Base-by-base conservation (phyloP, 2,797 vertebrate species). In the Phalloptychus januarius region DNA sequence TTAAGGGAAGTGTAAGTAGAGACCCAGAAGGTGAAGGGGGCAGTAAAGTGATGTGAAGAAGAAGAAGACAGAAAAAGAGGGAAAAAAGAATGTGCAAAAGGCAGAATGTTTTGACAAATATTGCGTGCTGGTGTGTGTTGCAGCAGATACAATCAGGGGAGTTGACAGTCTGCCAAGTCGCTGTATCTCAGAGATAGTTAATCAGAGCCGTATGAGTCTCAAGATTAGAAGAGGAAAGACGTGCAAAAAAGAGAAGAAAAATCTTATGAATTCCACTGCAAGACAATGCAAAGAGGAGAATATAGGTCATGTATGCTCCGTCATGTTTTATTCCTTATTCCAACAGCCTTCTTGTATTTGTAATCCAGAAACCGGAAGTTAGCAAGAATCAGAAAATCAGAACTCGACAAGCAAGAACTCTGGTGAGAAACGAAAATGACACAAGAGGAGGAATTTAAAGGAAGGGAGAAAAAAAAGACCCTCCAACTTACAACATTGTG, bases 101-200 rank as follows among this genome's bases (percentile, higher is more conserved):
- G 82, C 79, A 71, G 81, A 87, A 85, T 80, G 83, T 92, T 89
- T 88, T 90, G 90, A 90, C 83, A 91, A 93, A 89, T 88, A 82
- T 84, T 74, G 77, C 82, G 86, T 36, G 83, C 85, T 85, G 48
- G 71, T 87, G 80, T 92, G 79, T 83, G 82, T 87, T 76, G 71
- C 31, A 48, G 67, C 71, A 93, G 93, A 95, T 94, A 85, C 69
- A 81, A 92, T 94, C 94, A 80, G 84, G 44, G 65, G 65, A 84
- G 76, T 82, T 89, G 86, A 86, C 67, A 46, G 48, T 72, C 88
- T 85, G 93, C 90, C 93, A 93, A 90, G 79, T 63, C 70, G 71
- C 38, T 79, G 79, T 78, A 85, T 84, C 58, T 54, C n/a, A 5
- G 54, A 76, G 83, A 91, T 86, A 81, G 84, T 86, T 87, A 89